Base-by-base conservation (phyloP, 2,888 invertebrate genomes). In the Drosophila limbata region DNA sequence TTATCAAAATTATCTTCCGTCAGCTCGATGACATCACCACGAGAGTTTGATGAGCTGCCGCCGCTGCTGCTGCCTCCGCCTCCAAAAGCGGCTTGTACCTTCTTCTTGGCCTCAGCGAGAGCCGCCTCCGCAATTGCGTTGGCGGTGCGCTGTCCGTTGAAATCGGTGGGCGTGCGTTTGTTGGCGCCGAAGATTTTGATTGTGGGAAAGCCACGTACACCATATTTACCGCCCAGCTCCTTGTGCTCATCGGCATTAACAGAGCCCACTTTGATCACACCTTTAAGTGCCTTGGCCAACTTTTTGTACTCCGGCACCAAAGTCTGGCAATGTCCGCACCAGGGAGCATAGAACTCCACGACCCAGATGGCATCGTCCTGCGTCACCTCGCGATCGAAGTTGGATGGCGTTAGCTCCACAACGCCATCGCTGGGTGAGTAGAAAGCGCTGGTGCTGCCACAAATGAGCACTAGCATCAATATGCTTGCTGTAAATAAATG, bases 1-100 rank as follows among this genome's bases (percentile, higher is more conserved):
- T 97, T 95, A 77, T 98, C 96, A 92, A 99, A 99, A 94, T 99
- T 99, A 75, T 95, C 95, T 92, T 99, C 99, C 0, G 99, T 99
- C 73, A 99, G 93, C 90, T 98, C 98, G 79, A 99, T 93, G 17
- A 99, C 99, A 92, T 92, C 92, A 85, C 78, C 81, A 31, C 64
- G 68, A 35, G 71, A 78, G 37, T 66, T 51, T 2, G 83, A 79
- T 3, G 83, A 84, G 15, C 75, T 21, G 35, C 81, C 55, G 21
- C 63, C 60, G 10, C 80, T 69, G 39, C 86, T 48, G 42, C 81
- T 48, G 51, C 86, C 87, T 48, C 93, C 91, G 76, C 96, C 95
- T 47, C 96, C 95, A 6, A 97, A 93, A 72, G 94, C 94, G 0
- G 93, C 94, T 79, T 95, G 95, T 2, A 96, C 97, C 93, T 96